Conservation (phyloP, 2,113 vertebrate species). For the Damaliscus lunatus region DNA sequence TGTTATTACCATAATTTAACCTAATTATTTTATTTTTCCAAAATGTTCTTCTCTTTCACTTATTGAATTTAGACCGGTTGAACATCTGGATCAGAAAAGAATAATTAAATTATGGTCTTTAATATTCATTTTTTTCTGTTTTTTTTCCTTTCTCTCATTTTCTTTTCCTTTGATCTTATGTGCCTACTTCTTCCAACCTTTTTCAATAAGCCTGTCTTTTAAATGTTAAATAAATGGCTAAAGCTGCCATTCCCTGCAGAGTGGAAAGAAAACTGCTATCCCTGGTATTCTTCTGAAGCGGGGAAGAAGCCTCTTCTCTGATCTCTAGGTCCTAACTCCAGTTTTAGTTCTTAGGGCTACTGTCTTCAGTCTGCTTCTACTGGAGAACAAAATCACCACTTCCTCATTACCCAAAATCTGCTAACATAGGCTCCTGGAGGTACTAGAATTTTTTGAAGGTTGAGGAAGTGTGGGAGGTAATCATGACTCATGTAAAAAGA, state of each 20-base stretch:
- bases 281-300: neutral
- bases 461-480: neutral
- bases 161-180: neutral
- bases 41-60: neutral
- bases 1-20: neutral
- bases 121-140: neutral
- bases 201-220: neutral
- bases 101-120: neutral
- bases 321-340: neutral
- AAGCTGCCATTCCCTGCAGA: accelerated
- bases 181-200: neutral
- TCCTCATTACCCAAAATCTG: neutral
- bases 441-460: neutral
- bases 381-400: neutral
- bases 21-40: neutral
- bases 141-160: neutral
- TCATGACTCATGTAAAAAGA: neutral
- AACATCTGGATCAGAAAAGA: neutral
- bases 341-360: neutral
- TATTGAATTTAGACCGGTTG: neutral
- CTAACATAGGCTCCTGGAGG: neutral
- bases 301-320: accelerated
- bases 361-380: neutral
- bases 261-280: neutral
- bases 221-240: neutral